These are phyloP conservation scores for Fregetta grallaria DNA, from an alignment of 2,113 vertebrate genomes.

Conservation along the genomic window DNA sequence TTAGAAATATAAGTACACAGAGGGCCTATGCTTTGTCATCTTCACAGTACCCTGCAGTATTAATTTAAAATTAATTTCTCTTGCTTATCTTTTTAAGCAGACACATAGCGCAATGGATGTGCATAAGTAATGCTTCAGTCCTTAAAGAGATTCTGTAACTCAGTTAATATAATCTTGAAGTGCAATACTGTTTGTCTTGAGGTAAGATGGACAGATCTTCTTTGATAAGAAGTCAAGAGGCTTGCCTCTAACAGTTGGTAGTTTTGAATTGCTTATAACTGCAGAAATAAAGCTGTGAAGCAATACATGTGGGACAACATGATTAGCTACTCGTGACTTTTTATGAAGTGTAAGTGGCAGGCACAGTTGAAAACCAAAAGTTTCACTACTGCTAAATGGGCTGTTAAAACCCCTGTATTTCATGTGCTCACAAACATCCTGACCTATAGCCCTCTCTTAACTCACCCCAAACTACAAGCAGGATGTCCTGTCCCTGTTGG, in stretches of 20 bases:
- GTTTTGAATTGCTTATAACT: conserved; percentile 72
- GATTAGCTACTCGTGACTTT: conserved; percentile 35
- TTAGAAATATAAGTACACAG: conserved; percentile 65
- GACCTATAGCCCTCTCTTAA: background rate
- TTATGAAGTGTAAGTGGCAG: conserved; percentile 19
- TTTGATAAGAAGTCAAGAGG: conserved; percentile 57
- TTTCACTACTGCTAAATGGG: conserved; percentile 42
- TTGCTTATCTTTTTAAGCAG: conserved; percentile 70
- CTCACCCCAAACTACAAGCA: background rate
- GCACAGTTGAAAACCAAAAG: conserved; percentile 31
- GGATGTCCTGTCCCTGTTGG: background rate
- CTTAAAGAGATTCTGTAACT: conserved; percentile 66
- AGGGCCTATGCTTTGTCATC: conserved; percentile 63
- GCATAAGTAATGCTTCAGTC: conserved; percentile 65
- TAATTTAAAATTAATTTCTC: conserved; percentile 74
- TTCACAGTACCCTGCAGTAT: conserved; percentile 70
- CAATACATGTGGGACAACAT: conserved; percentile 27
- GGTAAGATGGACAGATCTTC: conserved; percentile 66
- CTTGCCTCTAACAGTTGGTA: conserved; percentile 24
- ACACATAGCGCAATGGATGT: conserved; percentile 56
- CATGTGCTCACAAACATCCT: background rate
- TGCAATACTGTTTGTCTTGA: conserved; percentile 77
- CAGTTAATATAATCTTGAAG: conserved; percentile 71
- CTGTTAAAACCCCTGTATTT: conserved; percentile 6
- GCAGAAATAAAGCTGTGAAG: conserved; percentile 73